Evolutionary conservation across 2,888 invertebrate genomes (phyloP), one percentile per base, ranked within the genome.

Genomic region (Saturnia pavonia): DNA sequence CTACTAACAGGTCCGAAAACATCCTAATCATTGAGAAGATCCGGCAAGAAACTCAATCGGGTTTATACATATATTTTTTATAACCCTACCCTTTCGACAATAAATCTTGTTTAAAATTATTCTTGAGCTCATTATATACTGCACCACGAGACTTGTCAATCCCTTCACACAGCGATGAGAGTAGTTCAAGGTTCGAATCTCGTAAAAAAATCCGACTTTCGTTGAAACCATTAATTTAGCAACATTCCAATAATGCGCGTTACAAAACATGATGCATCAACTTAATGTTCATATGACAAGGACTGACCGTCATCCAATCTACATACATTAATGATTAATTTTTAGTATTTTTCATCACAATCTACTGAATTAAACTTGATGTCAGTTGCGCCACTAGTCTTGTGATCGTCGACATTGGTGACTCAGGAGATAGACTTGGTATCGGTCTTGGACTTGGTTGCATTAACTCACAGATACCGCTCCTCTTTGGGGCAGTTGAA

Each of bases 241-340:
- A 81, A 80, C 72, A 19, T 67, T 69, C 65, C 75, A 74, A 78
- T 78, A 78, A 74, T 75, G 71, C 70, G 68, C 25, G 51, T 81
- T 77, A 71, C 77, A 72, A 73, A 74, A 78, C 60, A 57, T 67
- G 72, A 75, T 74, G 75, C 70, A 78, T 76, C 73, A 75, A 40
- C n/a, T n/a, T 65, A 40, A 40, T 65, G n/a, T 2, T 65, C 8
- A 12, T 65, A 16, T 65, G 65, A 40, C 65, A 65, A 65, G 40
- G 40, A n/a, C 65, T 40, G 40, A n/a, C 65, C 40, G 65, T n/a
- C 19, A n/a, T 40, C 65, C 65, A 40, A 65, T 65, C 65, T 60
- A 60, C 57, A 60, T 60, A 27, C 27, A 27, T 60, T 60, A 60
- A 27, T 60, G 57, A 60, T 60, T 60, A 60, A 60, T 60, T 27